Base-by-base conservation (phyloP, 2,797 vertebrate genomes). In the Parauchenoglanis ngamensis region DNA sequence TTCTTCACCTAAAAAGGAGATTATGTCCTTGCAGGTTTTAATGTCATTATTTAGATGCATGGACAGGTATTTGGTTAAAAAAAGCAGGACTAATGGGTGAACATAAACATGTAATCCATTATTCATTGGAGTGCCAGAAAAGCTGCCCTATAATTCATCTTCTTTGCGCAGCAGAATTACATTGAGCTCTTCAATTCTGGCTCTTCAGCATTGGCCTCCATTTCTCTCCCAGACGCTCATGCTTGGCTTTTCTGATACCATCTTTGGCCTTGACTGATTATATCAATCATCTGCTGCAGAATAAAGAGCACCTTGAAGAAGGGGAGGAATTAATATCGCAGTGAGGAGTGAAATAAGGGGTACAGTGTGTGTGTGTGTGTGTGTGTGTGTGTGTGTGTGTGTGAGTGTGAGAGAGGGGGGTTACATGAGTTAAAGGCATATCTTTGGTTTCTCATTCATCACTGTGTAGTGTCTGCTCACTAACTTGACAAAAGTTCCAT, bases 121-220 rank as follows among this genome's bases (percentile, higher is more conserved):
- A 87, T 90, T 91, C 84, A 90, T 89, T 78, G 78, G 7, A 21
- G 77, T 79, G 77, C 10, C 44, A 80, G 81, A 82, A 82, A 84
- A 79, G 82, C 89, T 84, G 77, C 49, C 89, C 85, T 78, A 91
- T 92, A 92, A 91, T 88, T 92, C 84, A 88, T 61, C 83, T 40
- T 79, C 25, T 89, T 80, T 85, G 59, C 28, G 59, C 63, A 77
- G 84, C 67, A 73, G 83, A 87, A 87, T 89, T 79, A 87, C 79
- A 89, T 79, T 85, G 44, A 91, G 90, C 73, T 52, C 17, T 61
- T 67, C 23, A 61, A 7, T 63, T 73, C 21, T 44, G 52, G 46
- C 61, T 49, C 76, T 61, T 31, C 7, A 75, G 52, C 65, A 63
- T 65, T 19, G 73, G 19, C 19, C 31, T 59, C 70, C 23, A 61